Evolutionary conservation across 2,797 vertebrate species (phyloP), one percentile per base, ranked within the genome.

Genomic region (Sternotherus odoratus): DNA sequence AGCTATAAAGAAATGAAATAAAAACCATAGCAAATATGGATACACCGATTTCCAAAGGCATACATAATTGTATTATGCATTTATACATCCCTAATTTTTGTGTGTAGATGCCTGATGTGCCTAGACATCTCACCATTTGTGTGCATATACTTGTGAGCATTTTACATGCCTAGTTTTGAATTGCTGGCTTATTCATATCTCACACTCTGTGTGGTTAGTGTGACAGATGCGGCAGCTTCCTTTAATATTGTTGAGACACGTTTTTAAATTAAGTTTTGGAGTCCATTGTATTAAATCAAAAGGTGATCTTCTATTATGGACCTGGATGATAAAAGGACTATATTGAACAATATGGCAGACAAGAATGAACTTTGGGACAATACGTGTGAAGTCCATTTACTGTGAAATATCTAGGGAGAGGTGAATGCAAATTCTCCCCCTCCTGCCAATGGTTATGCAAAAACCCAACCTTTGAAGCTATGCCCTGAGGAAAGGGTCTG

Each of bases 111-210:
- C 33, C 8, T 4, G 9, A 3, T 5, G 26, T 24, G 79, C 43
- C 49, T 48, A 0, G 4, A 2, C 19, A 2, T 12, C n/a, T 75
- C 54, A 10, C 53, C 2, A 12, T 51, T 39, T 7, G 72, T 36
- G n/a, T 5, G 36, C 30, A 50, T 49, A 10, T 15, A 75, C 12
- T 13, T 69, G 63, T 39, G n/a, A 69, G 63, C 63, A 23, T 69
- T 69, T 39, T 69, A n/a, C 11, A 5, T 53, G 21, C 13, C 13
- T 75, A 75, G 13, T 6, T 54, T 51, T 53, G 50, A 54, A 54
- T 53, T 26, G 9, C n/a, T 79, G 36, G 23, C 8, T 36, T 13
- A 9, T 10, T 54, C 39, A 26, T 8, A 39, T 53, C 23, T 54
- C 13, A 10, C 4, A 26, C 24, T 17, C 23, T 39, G 49, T 53